Conservation (phyloP, 2,113 vertebrate species). For the Symphodus melops region DNA sequence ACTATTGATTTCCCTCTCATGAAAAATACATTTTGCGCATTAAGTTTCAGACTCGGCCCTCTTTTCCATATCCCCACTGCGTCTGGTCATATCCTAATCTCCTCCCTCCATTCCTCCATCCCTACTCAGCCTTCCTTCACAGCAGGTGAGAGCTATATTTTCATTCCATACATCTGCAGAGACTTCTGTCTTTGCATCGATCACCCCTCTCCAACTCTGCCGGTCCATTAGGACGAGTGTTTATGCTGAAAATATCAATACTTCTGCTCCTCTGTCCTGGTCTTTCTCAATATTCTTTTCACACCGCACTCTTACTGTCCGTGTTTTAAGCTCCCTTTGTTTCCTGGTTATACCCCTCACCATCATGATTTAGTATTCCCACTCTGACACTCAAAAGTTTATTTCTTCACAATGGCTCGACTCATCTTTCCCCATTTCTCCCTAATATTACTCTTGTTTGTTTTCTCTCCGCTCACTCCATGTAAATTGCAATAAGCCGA, state of each 20-base stretch:
- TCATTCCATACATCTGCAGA: constrained; percentile 67
- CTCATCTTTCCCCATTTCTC: constrained; percentile 41
- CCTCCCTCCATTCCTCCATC: constrained; percentile 30
- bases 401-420: constrained; percentile 35
- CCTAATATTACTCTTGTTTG: constrained; percentile 51
- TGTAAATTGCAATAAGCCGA: constrained; percentile 50
- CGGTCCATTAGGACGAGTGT: constrained; percentile 69
- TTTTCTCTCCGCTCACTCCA: constrained; percentile 29
- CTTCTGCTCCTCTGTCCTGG: constrained; percentile 25
- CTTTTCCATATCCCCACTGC: constrained; percentile 52
- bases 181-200: constrained; percentile 67
- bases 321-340: constrained; percentile 23
- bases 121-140: constrained; percentile 17
- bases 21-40: constrained; percentile 73
- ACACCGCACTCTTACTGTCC: constrained; percentile 9
- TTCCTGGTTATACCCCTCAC: constrained; percentile 20
- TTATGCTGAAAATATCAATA: constrained; percentile 75
- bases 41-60: constrained; percentile 57
- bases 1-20: constrained; percentile 74
- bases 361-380: constrained; percentile 46
- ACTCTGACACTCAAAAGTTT: constrained; percentile 38
- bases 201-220: constrained; percentile 42
- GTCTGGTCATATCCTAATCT: constrained; percentile 55
- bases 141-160: constrained; percentile 75
- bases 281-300: constrained; percentile 12